Conservation (phyloP, 2,113 vertebrate species). For the Steatornis caripensis region DNA sequence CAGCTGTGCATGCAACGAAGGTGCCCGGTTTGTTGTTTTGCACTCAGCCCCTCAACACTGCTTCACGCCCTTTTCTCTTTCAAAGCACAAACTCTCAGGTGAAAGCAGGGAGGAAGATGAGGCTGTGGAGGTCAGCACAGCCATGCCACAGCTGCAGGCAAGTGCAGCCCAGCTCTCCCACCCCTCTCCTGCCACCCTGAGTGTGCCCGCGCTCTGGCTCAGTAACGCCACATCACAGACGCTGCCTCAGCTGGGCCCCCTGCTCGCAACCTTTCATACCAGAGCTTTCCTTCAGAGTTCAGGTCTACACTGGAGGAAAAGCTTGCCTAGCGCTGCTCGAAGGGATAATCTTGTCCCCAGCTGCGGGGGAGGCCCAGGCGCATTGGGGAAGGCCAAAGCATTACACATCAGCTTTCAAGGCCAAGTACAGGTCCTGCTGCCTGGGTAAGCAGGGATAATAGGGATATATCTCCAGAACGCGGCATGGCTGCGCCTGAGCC, state of each 20-base stretch:
- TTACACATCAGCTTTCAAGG: accelerated
- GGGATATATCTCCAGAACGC: neutral
- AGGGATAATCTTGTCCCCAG: neutral
- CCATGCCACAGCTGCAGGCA: neutral
- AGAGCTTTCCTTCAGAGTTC: neutral
- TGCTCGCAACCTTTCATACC: accelerated
- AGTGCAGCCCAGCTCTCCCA: neutral
- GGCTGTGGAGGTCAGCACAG: neutral
- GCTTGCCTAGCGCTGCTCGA: neutral
- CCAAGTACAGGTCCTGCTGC: neutral
- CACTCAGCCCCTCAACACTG: neutral
- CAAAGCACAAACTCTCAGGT: accelerated
- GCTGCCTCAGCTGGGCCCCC: neutral
- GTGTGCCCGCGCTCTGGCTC: accelerated
- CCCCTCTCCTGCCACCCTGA: accelerated
- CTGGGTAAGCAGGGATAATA: accelerated
- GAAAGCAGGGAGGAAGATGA: neutral
- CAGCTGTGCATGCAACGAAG: neutral
- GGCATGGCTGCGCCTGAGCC: neutral
- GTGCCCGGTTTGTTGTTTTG: neutral
- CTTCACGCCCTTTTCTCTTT: accelerated
- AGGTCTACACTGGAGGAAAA: neutral
- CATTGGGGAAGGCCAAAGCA: neutral
- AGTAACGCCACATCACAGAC: accelerated
- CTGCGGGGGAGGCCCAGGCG: accelerated